Evolutionary conservation across 2,113 vertebrate species (phyloP), one percentile per base, ranked within the genome.

Genomic region (Morone saxatilis): DNA sequence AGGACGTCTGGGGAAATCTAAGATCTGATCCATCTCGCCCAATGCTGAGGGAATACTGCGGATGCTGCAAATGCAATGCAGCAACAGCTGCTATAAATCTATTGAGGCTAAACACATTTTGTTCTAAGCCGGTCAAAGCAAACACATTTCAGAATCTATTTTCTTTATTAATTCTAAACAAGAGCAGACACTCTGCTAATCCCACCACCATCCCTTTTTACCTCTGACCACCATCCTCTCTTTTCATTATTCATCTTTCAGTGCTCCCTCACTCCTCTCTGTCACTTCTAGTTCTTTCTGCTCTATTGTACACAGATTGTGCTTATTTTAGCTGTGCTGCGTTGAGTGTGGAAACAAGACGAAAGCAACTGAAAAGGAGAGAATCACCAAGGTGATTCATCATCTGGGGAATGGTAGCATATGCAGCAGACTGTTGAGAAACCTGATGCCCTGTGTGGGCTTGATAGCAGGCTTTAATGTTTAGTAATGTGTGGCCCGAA

Each of bases 181-280:
- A 67, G 62, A 79, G 57, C 76, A 78, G 73, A 79, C 22, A 31
- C 67, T 83, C 61, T 80, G 59, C 45, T 63, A 66, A 84, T 77
- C 54, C 82, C 51, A 40, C 54, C 73, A 67, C 56, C 20, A 70
- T 57, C 57, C 40, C n/a, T 48, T 81, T 76, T 60, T 59, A 62
- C 17, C 43, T 45, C 19, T 20, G 11, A 63, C 74, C 53, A n/a
- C 76, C 75, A 54, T 65, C 54, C 40, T 54, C 50, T 70, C 72
- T 31, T 66, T 86, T 66, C 56, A 84, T 89, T 77, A 86, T 93
- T 83, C 25, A 91, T 89, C 57, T 83, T 63, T 65, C 72, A 80
- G 59, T 47, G 84, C 75, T 78, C 36, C 63, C 1, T 80, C 10
- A 0, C 66, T 87, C 70, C 51, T 80, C 72, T 76, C 45, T 20